phyloP scores from a whole-genome alignment of 2,888 invertebrate species.

The Dione juno region DNA sequence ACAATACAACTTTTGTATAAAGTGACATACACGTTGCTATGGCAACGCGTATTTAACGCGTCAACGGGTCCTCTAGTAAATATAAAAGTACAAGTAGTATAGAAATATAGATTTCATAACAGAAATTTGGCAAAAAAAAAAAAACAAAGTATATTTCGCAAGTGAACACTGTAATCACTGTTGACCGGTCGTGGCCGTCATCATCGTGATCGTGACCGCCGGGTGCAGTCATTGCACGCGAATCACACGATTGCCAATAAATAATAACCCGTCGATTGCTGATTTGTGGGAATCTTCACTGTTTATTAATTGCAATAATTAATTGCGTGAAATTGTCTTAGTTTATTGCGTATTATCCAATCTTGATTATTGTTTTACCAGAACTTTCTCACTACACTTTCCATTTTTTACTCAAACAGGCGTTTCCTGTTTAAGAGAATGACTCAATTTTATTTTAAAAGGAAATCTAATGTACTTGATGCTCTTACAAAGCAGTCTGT shows the following conservation, averaged over 20 bases:
- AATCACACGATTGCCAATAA: constrained; percentile 20
- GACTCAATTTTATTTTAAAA: not conserved
- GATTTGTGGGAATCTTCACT: constrained; percentile 24
- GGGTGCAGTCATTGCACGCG: constrained; percentile 11
- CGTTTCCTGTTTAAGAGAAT: not conserved
- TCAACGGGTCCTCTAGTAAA: no score
- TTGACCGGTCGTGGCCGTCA: constrained; percentile 28
- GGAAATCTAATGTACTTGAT: not conserved
- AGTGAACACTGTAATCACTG: not conserved
- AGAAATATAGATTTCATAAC: no score
- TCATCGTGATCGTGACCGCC: constrained; percentile 26
- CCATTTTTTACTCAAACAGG: not conserved
- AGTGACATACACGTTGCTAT: no score
- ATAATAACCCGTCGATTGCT: constrained; percentile 4
- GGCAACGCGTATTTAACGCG: no score
- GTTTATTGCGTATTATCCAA: constrained; percentile 2
- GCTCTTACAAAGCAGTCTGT: no score
- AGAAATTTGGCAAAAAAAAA: no score
- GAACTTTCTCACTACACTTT: not conserved
- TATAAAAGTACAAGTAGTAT: no score
- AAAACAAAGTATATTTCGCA: constrained; percentile 13
- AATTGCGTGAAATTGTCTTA: not conserved
- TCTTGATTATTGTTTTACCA: not conserved
- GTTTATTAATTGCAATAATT: not conserved
- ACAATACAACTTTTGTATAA: no score